Evolutionary conservation across 1,140 invertebrate genomes (phyloP).

Genomic region (Drosophila oshimai): DNA sequence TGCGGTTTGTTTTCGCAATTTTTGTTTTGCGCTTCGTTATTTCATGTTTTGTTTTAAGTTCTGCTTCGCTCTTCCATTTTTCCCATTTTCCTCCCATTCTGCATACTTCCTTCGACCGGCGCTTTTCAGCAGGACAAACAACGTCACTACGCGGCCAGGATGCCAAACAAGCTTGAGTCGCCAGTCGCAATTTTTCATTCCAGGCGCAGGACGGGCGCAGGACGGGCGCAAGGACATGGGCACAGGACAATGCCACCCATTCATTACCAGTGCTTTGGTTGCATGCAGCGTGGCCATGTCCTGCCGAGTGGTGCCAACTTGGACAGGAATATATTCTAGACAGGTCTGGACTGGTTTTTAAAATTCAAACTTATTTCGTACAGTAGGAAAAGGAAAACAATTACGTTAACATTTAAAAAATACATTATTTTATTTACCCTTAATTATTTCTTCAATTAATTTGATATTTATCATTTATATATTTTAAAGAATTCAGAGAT

Average conservation of each 20-base stretch:
- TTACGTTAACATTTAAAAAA: too few relatives aligned
- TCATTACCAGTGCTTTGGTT: constrained; percentile 70
- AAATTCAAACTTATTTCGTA: too few relatives aligned
- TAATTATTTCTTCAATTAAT: too few relatives aligned
- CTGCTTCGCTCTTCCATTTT: constrained; percentile 11
- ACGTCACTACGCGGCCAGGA: constrained; percentile 73
- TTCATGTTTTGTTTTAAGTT: constrained; percentile 72
- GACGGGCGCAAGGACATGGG: constrained; percentile 12
- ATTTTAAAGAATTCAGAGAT: too few relatives aligned
- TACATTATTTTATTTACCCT: too few relatives aligned
- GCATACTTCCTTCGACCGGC: constrained; percentile 7
- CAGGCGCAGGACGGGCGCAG: constrained; percentile 28
- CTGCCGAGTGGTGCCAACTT: constrained; percentile 3
- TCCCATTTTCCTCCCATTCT: constrained; percentile 5
- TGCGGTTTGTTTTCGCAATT: constrained; percentile 74
- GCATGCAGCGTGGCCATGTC: constrained; percentile 37
- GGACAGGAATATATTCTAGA: neutral
- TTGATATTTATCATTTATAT: too few relatives aligned
- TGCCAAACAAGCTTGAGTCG: constrained; percentile 76
- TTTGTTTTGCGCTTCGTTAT: constrained; percentile 73
- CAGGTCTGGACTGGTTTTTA: neutral
- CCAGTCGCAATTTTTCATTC: constrained; percentile 73
- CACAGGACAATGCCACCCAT: constrained; percentile 47
- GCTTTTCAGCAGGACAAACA: constrained; percentile 59
- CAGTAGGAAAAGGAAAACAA: too few relatives aligned